phyloP scores from a whole-genome alignment of 2,888 invertebrate species.

The Cyaniris semiargus region DNA sequence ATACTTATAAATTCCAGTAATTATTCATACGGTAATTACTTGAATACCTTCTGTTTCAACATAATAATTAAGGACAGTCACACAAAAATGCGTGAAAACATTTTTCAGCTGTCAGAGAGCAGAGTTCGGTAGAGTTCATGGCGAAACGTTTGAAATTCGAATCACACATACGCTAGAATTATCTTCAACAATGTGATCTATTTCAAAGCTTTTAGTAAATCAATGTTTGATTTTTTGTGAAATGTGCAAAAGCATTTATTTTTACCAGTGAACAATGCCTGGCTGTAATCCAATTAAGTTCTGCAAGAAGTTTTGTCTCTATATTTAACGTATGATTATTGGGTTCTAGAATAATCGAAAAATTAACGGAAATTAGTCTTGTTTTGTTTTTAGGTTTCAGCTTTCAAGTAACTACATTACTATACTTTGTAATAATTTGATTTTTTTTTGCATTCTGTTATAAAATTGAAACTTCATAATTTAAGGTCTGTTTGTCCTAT shows the following conservation, averaged over 20 bases:
- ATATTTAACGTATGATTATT: slow-evolving; percentile 14
- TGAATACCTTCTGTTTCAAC: background rate
- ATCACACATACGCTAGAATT: background rate
- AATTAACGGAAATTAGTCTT: background rate
- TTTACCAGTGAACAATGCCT: slow-evolving; percentile 23
- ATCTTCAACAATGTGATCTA: slow-evolving; percentile 19
- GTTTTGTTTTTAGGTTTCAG: background rate
- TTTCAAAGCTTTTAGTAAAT: slow-evolving; percentile 8
- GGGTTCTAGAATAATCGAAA: background rate
- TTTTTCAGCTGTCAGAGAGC: background rate
- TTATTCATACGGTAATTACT: background rate
- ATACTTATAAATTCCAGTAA: no score
- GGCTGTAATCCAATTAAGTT: slow-evolving; percentile 24
- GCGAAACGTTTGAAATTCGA: background rate
- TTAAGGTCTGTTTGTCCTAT: no score
- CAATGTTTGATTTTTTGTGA: slow-evolving; percentile 14
- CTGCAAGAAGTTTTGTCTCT: slow-evolving; percentile 5
- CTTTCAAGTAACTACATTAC: no score
- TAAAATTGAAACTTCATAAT: no score
- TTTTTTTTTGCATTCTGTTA: background rate
- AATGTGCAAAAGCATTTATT: slow-evolving; percentile 10
- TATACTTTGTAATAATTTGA: background rate
- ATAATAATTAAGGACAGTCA: background rate
- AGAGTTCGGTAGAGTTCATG: slow-evolving; percentile 10
- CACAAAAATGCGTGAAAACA: background rate